These are phyloP conservation scores for Nyctalus aviator DNA, from an alignment of 2,797 vertebrate species.

Conservation along the genomic window DNA sequence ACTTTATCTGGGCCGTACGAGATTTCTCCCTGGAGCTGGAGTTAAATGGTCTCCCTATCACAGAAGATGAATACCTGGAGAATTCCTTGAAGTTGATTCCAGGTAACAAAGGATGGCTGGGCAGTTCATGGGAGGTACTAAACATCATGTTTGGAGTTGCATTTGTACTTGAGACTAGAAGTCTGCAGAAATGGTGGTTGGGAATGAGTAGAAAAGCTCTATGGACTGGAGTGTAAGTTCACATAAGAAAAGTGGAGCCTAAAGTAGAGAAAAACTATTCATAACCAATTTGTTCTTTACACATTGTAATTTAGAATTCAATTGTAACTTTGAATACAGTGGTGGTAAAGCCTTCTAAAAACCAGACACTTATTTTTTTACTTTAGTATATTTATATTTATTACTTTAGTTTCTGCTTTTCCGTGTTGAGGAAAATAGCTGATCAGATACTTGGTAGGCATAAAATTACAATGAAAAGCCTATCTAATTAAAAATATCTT, in stretches of 20 bases:
- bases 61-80: slow-evolving; percentile 87
- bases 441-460: background rate
- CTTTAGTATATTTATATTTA: background rate
- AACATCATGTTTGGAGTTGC: background rate
- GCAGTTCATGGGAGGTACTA: background rate
- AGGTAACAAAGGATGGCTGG: slow-evolving; percentile 70
- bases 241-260: background rate
- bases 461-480: background rate
- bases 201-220: background rate
- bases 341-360: background rate
- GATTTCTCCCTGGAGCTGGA: slow-evolving; percentile 86
- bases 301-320: background rate
- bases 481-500: background rate
- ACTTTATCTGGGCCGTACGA: slow-evolving; percentile 88
- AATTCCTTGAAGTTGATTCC: slow-evolving; percentile 80
- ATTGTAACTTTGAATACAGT: background rate
- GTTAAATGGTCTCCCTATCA: slow-evolving; percentile 44
- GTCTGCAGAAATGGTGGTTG: background rate
- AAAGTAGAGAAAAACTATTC: background rate
- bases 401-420: background rate
- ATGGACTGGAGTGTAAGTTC: background rate
- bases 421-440: background rate
- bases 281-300: background rate
- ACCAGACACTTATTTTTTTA: background rate
- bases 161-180: background rate